A percentile compares a stretch with the other conserved stretches of the same genome.
Conservation (phyloP, 2,888 invertebrate species). For the Drosophila flavopinicola region DNA sequence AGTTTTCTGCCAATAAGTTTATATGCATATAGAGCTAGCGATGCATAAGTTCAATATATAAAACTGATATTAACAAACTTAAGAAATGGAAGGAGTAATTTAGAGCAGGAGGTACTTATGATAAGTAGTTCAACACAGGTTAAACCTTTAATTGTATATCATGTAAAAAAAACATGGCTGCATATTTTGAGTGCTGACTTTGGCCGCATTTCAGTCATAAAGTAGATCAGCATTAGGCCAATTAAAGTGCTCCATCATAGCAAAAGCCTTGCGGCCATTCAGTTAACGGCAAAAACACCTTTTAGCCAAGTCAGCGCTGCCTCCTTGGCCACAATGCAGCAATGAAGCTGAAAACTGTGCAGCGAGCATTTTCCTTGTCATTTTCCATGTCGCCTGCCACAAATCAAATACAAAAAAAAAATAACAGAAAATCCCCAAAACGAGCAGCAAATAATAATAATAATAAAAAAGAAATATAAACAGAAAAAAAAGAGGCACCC, state of each 20-base stretch:
- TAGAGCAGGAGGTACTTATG: too few species aligned
- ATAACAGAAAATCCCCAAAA: slow-evolving; percentile 45
- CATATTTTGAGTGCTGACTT: too few species aligned
- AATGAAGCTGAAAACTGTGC: slow-evolving; percentile 14
- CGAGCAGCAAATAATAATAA: slow-evolving; percentile 23
- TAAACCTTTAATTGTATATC: too few species aligned
- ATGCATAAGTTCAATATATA: too few species aligned
- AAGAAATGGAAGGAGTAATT: too few species aligned
- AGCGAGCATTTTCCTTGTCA: slow-evolving; percentile 59
- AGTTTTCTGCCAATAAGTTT: too few species aligned
- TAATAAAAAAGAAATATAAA: neutral
- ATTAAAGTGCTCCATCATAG: neutral
- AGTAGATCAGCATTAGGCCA: slow-evolving; percentile 16
- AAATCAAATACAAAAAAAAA: slow-evolving; percentile 65
- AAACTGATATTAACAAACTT: too few species aligned
- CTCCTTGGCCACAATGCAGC: slow-evolving; percentile 6
- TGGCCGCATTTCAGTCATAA: slow-evolving; percentile 3
- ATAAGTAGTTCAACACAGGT: too few species aligned
- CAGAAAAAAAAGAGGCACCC: slow-evolving; percentile 32
- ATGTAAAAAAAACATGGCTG: too few species aligned
- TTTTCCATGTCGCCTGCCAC: slow-evolving; percentile 77
- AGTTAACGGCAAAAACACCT: slow-evolving; percentile 35
- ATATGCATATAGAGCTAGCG: too few species aligned
- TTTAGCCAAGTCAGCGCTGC: slow-evolving; percentile 24
- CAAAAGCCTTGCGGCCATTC: slow-evolving; percentile 25